Base-by-base conservation (phyloP, 2,113 vertebrate species). In the Hippocampus abdominalis region DNA sequence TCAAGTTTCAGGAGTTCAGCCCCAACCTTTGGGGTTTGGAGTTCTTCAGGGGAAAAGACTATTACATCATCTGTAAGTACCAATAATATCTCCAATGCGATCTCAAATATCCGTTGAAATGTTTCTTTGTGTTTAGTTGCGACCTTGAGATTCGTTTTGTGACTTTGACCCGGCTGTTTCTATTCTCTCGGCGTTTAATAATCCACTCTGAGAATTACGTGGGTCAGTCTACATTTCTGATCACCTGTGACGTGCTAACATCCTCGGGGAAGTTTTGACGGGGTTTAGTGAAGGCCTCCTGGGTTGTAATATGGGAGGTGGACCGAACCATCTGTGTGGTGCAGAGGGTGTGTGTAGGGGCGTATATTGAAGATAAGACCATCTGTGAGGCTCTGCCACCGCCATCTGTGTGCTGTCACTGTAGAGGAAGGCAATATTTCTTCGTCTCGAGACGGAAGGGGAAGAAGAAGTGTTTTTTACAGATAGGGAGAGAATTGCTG, bases 1-100 rank as follows among this genome's bases (percentile, higher is more conserved):
- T 99, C 89, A 99, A 99, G 92, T 99, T 99, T 90, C 97, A 99
- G 89, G 97, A 99, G 87, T 99, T 99, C 93, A 99, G 97, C 87
- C 97, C 97, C 75, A 99, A 98, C 77, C 94, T 98, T 20, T 98
- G 96, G 96, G 97, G 97, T 49, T 89, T 99, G 86, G 97, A 99
- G 93, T 99, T 99, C 93, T 94, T 95, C 92, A 95, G 92, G 88
- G 94, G 96, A 77, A 95, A 88, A 85, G 95, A 98, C 90, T 99
- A 99, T 92, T 98, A 96, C 91, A 98, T 99, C 88, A 99, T 99
- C 94, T 99, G 97, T 99, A 91, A 97, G 97, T 98, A 73, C 49
- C 4, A 3, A 16, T n/a, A 6, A 36, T 54, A 49, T 12, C 27
- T 8, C 25, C 16, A 32, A 10, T 66, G n/a, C 23, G 42, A 46